Evolutionary conservation across 2,888 invertebrate species (phyloP).

Genomic region (Tenthredo scrophulariae): DNA sequence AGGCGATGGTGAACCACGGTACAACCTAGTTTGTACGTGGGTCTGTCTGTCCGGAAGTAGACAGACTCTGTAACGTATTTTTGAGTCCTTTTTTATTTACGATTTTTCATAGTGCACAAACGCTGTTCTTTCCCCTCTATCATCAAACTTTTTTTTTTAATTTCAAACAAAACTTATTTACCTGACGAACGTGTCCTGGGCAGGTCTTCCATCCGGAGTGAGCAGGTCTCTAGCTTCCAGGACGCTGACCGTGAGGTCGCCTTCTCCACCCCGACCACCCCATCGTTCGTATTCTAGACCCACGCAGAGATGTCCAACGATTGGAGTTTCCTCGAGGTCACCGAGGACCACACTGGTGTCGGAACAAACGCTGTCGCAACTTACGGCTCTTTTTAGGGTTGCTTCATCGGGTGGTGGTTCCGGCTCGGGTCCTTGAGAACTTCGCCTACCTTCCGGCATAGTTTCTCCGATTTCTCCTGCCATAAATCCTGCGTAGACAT

Average conservation of each 20-base stretch:
- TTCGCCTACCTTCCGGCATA: slow-evolving; percentile 66
- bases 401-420: slow-evolving; percentile 73
- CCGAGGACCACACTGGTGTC: slow-evolving; percentile 87
- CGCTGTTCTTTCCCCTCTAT: not conserved
- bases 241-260: slow-evolving; percentile 85
- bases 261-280: slow-evolving; percentile 80
- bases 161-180: slow-evolving; percentile 52
- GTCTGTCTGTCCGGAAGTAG: slow-evolving; percentile 86
- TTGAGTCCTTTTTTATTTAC: not conserved
- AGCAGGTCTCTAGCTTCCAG: slow-evolving; percentile 88
- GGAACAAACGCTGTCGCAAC: slow-evolving; percentile 90
- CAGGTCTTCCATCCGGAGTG: slow-evolving; percentile 81
- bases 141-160: not conserved
- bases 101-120: not conserved
- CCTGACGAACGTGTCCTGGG: slow-evolving; percentile 87
- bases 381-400: slow-evolving; percentile 84
- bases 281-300: slow-evolving; percentile 90
- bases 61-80: slow-evolving; percentile 80
- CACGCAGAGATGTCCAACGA: slow-evolving; percentile 88
- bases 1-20: slow-evolving; percentile 85
- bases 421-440: slow-evolving; percentile 70
- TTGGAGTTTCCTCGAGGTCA: slow-evolving; percentile 85
- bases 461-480: slow-evolving; percentile 64
- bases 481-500: slow-evolving; percentile 64
- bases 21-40: slow-evolving; percentile 86